Evolutionary conservation across 2,888 invertebrate species (phyloP).

Genomic region (Pasiphila rectangulata): DNA sequence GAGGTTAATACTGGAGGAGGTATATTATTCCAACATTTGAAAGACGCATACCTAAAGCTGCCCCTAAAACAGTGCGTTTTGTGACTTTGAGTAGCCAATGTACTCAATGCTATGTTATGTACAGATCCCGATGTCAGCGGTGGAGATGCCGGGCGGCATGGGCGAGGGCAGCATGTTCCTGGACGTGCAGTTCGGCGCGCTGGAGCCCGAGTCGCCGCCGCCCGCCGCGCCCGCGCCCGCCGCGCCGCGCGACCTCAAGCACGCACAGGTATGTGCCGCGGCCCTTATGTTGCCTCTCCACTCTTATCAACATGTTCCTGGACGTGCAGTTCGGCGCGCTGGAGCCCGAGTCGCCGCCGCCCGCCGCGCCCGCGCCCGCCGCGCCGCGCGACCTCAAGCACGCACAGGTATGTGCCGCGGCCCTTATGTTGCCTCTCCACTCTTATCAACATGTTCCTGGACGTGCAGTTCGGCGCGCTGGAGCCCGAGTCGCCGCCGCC

Average conservation of each 20-base stretch:
- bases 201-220: constrained; percentile 80
- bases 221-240: constrained; percentile 11
- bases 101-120: background rate
- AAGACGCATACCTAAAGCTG: too few relatives aligned
- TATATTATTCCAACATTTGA: background rate
- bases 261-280: background rate
- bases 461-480: constrained; percentile 96
- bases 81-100: too few relatives aligned
- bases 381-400: constrained; percentile 9
- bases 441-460: constrained; percentile 88
- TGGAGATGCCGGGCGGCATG: constrained; percentile 97
- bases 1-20: too few relatives aligned
- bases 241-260: constrained; percentile 8
- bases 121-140: constrained; percentile 95
- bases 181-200: constrained; percentile 96
- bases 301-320: constrained; percentile 86
- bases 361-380: constrained; percentile 9
- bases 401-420: background rate
- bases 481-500: constrained; percentile 73
- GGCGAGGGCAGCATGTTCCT: constrained; percentile 87
- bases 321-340: constrained; percentile 97
- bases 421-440: too few relatives aligned
- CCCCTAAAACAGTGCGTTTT: too few relatives aligned
- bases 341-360: constrained; percentile 73
- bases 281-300: too few relatives aligned